phyloP scores from a whole-genome alignment of 2,888 invertebrate genomes.

The Lapara coniferarum region DNA sequence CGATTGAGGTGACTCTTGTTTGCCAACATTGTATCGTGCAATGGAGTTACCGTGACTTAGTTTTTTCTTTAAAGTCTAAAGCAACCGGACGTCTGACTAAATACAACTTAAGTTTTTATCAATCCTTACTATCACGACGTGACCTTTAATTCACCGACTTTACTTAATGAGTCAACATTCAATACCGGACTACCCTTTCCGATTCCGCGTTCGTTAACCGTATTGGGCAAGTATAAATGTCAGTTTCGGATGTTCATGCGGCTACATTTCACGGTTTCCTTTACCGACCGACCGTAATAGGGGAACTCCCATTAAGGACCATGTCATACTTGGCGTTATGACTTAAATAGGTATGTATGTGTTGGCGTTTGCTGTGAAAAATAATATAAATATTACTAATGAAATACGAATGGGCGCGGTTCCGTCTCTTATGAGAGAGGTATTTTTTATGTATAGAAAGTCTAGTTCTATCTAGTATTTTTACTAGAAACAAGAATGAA shows the following conservation, averaged over 20 bases:
- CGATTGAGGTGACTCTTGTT: neutral
- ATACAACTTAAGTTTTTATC: neutral
- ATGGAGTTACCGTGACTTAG: too few species aligned
- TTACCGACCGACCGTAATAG: neutral
- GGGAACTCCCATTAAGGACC: neutral
- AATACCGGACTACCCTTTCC: conserved; percentile 21
- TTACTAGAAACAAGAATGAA: too few species aligned
- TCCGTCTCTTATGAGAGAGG: too few species aligned
- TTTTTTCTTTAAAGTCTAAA: too few species aligned
- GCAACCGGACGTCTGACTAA: neutral
- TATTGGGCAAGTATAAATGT: conserved; percentile 20
- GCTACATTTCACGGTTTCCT: conserved; percentile 20
- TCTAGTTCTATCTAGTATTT: too few species aligned
- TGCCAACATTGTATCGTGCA: neutral
- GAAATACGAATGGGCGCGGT: too few species aligned
- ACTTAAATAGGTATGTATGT: neutral
- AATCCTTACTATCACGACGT: neutral
- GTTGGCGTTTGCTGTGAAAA: neutral
- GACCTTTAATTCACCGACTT: conserved; percentile 12
- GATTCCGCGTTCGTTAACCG: conserved; percentile 23
- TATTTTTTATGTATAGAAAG: too few species aligned
- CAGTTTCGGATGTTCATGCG: conserved; percentile 22
- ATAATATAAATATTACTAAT: neutral
- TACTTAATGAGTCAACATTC: conserved; percentile 8
- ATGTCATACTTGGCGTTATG: conserved; percentile 2